phyloP scores from a whole-genome alignment of 2,888 invertebrate species.

The Mythimna vitellina region DNA sequence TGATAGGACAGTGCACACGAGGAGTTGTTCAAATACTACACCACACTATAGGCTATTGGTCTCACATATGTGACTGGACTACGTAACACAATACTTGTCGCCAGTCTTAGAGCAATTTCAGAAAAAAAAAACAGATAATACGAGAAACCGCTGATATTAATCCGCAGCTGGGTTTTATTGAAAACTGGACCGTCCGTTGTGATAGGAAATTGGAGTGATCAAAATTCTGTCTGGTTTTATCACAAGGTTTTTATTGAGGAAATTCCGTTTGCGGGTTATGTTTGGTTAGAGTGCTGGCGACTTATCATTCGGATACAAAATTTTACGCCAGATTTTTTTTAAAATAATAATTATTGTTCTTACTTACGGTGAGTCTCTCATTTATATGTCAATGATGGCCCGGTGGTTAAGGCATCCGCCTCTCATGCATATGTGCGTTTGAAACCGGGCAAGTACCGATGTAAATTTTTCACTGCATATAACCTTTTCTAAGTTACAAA shows the following conservation, averaged over 20 bases:
- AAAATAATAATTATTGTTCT: neutral
- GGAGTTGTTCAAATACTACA: conserved; percentile 60
- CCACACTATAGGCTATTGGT: conserved; percentile 56
- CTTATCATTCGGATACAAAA: neutral
- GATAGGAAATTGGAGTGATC: conserved; percentile 40
- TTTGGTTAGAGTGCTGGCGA: conserved; percentile 13
- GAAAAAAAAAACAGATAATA: conserved; percentile 60
- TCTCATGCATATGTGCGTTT: too few relatives aligned
- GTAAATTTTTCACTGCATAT: too few relatives aligned
- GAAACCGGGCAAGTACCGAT: too few relatives aligned
- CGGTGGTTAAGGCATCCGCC: too few relatives aligned
- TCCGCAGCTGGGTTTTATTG: conserved; percentile 51
- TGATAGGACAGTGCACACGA: conserved; percentile 68
- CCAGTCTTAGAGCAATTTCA: conserved; percentile 61
- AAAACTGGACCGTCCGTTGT: conserved; percentile 29
- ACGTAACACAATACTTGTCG: conserved; percentile 68
- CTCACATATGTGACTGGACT: conserved; percentile 66
- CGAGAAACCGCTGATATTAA: conserved; percentile 53
- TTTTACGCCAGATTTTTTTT: neutral
- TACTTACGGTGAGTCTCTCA: neutral
- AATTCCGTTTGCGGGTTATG: conserved; percentile 13
- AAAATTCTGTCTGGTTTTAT: conserved; percentile 37
- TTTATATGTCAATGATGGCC: neutral
- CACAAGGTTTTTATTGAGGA: conserved; percentile 24
- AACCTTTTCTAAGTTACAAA: neutral